Evolutionary conservation across 2,888 invertebrate genomes (phyloP), one percentile per base, ranked within the genome.

Genomic region (Schizaphis graminum): DNA sequence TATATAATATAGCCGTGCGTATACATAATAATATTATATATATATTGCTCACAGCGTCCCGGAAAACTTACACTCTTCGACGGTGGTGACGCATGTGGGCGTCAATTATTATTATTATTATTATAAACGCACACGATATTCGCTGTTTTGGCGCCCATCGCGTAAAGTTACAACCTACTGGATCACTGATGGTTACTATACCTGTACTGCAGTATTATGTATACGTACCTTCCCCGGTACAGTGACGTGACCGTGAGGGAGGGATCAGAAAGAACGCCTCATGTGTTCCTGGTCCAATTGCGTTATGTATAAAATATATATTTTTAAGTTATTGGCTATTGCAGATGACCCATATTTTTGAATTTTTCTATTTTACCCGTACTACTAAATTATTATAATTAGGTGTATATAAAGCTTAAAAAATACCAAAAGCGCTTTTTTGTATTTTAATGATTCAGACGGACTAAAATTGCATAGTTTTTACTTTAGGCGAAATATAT

Each of bases 21-120:
- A 28, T 86, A 28, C 47, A 13, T 47, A 44, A 44, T 44, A 85
- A 47, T 67, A 67, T 24, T 61, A 57, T 41, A 44, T 61, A 7
- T 47, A 47, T 47, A 41, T 56, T 41, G n/a, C 77, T n/a, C n/a
- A 67, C 3, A 35, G 77, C 35, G 77, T 77, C 35, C 21, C 35
- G 35, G 35, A 77, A 21, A 77, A 77, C 21, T 0, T 77, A 21
- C 21, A 8, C 77, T 35, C 21, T 77, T 41, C 8, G 77, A 35
- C 28, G 28, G 35, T 35, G 7, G 47, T 35, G 89, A 26, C 47
- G 77, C 84, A 77, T 7, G 49, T 41, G 7, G 53, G 53, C 21
- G 24, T 26, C 28, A n/a, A 84, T 84, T 77, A 84, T 91, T 89
- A 41, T 89, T 57, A 35, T 89, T 89, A 57, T 35, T 21, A 77